Base-by-base conservation (phyloP, 92 coral and sea anemone genomes). In the Parazoanthus atlanticus region DNA sequence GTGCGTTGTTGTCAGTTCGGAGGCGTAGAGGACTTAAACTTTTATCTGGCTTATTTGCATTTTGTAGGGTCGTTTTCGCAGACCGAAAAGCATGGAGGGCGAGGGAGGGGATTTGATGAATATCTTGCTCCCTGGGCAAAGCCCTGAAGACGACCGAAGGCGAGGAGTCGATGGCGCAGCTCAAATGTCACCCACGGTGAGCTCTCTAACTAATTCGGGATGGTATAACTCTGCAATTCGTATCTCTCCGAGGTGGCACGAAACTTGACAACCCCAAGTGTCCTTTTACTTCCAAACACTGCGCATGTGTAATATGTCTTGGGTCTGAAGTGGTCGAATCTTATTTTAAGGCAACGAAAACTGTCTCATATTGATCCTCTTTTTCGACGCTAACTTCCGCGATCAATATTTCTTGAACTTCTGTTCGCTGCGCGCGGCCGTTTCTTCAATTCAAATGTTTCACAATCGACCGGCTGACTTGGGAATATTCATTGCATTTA, bases 51-150 rank as follows among this genome's bases (percentile, higher is more conserved):
- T 46, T 19, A 71, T 71, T 69, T 84, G 86, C 86, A 43, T 84
- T 84, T 84, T 19, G 21, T 34, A 81, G 85, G 80, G 73, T 61
- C 73, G 46, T 49, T 40, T 70, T 74, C 78, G 17, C 67, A 23
- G 28, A 70, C 78, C 74, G 78, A 69, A 70, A 84, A 78, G 78
- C 43, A 84, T 84, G 87, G 87, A 84, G 65, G 58, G 78, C 87
- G 87, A 84, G 78, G 87, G 87, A 69, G 87, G 87, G 28, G 87
- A 84, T 73, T 69, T 84, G 36, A 84, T 84, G 87, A 84, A 84
- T 70, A 69, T 84, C 40, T 43, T 84, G 29, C 38, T 84, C 49
- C 87, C 87, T 84, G 87, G 87, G 78, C 87, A 84, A 70, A 76
- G 87, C 10, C 11, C 87, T 31, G 78, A 84, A 84, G 87, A 84